Evolutionary conservation across 2,797 vertebrate species (phyloP).

Genomic region (Anabacerthia variegaticeps): DNA sequence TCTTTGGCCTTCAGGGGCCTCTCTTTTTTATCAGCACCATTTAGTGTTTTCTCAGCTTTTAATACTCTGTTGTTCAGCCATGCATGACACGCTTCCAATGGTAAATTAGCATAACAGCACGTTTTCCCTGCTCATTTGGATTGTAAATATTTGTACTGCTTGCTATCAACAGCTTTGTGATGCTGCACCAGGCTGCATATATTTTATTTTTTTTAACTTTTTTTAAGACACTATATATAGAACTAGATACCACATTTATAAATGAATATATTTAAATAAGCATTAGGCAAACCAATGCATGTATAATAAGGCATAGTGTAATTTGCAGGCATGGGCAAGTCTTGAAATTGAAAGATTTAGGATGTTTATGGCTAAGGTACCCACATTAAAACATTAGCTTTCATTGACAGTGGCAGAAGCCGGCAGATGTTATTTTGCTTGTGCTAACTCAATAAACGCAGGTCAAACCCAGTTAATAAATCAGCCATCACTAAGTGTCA

Average conservation of each 20-base stretch:
- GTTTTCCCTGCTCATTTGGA: slow-evolving; percentile 28
- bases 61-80: not conserved
- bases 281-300: not conserved
- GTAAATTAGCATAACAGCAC: not conserved
- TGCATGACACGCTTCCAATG: not conserved
- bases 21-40: not conserved
- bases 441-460: slow-evolving; percentile 1
- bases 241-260: not conserved
- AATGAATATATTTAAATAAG: slow-evolving; percentile 1
- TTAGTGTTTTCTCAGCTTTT: slow-evolving; percentile 40
- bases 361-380: not conserved
- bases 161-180: slow-evolving; percentile 18
- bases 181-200: not conserved
- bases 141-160: slow-evolving; percentile 49
- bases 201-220: not conserved
- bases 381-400: not conserved
- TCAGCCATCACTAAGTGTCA: not conserved
- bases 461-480: slow-evolving; percentile 40
- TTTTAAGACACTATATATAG: not conserved
- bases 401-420: slow-evolving; percentile 1
- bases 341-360: not conserved
- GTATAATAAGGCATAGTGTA: not conserved
- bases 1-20: not conserved
- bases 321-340: not conserved
- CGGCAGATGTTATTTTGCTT: slow-evolving; percentile 31